Percentiles rank a stretch among this genome's conserved stretches.
Conservation (phyloP, 2,113 vertebrate species). For the Psilopsiagon aymara region DNA sequence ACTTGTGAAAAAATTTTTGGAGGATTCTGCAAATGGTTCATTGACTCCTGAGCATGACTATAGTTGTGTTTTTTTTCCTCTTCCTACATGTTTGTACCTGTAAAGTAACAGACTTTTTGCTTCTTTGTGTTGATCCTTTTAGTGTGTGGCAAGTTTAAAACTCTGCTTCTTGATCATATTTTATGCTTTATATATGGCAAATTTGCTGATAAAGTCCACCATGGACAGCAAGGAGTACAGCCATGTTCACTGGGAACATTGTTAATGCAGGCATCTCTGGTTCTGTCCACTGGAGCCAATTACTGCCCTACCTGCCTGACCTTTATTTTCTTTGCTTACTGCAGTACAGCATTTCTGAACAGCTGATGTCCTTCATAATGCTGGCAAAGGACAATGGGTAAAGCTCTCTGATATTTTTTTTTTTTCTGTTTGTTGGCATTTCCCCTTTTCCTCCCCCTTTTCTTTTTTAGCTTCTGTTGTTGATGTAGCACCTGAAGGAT, state of each 20-base stretch:
- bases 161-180: neutral
- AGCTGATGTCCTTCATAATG: neutral
- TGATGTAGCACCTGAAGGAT: neutral
- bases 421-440: neutral
- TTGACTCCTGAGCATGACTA: neutral
- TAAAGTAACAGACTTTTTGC: neutral
- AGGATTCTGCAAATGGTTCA: neutral
- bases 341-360: rapidly evolving
- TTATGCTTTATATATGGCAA: neutral
- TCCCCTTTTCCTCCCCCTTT: neutral
- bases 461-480: neutral
- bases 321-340: neutral
- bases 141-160: neutral
- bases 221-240: neutral
- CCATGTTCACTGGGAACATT: neutral
- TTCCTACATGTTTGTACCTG: neutral
- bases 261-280: neutral
- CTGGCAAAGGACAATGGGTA: neutral
- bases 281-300: neutral
- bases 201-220: neutral
- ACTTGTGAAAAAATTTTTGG: constrained; percentile 18
- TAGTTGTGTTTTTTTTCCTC: neutral
- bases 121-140: neutral
- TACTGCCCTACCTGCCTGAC: neutral
- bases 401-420: neutral